Percentiles rank a stretch among this genome's conserved stretches.
These are phyloP conservation scores for Kryptopterus vitreolus DNA, from an alignment of 2,797 vertebrate genomes.

Conservation along the genomic window DNA sequence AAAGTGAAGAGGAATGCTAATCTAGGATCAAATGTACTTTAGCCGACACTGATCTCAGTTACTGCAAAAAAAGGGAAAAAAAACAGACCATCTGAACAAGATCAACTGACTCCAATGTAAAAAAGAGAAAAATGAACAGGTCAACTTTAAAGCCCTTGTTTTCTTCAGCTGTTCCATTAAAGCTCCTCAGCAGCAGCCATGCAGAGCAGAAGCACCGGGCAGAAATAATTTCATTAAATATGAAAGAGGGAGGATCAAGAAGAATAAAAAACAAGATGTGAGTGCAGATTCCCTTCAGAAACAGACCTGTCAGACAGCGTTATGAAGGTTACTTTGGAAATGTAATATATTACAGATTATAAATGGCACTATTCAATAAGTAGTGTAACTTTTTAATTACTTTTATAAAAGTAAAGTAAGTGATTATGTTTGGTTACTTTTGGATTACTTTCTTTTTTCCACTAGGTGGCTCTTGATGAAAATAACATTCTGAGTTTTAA, in stretches of 20 bases:
- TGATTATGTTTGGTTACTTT: too few species aligned
- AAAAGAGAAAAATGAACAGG: not conserved
- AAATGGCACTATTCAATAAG: too few species aligned
- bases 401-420: too few species aligned
- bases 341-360: too few species aligned
- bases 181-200: constrained; percentile 24
- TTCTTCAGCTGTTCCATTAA: constrained; percentile 39
- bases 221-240: constrained; percentile 60
- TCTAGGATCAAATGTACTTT: constrained; percentile 42
- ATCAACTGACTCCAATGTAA: not conserved
- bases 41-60: constrained; percentile 25
- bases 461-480: too few species aligned
- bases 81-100: constrained; percentile 25
- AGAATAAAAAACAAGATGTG: not conserved
- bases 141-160: constrained; percentile 9
- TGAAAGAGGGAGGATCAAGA: constrained; percentile 46
- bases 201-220: constrained; percentile 40
- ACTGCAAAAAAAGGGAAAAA: too few species aligned
- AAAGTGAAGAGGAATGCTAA: constrained; percentile 35
- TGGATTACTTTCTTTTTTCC: too few species aligned
- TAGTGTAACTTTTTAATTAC: too few species aligned
- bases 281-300: not conserved
- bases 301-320: not conserved
- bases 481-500: too few species aligned
- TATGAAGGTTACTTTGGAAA: too few species aligned